Base-by-base conservation (phyloP, 2,113 vertebrate genomes). In the Poeciliopsis prolifica region DNA sequence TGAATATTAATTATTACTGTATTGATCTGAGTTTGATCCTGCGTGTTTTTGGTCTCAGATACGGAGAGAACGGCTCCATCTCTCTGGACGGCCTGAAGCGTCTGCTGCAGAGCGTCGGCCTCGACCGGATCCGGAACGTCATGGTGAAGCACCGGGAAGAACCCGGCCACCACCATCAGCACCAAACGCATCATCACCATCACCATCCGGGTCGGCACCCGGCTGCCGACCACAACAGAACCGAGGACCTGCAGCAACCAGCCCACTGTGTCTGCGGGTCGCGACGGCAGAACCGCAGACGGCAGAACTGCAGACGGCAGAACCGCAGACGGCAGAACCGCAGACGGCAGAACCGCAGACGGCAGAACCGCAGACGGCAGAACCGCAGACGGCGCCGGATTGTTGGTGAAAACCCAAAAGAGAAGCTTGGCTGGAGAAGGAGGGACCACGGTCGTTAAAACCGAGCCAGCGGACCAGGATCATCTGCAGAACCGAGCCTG, bases 11-110 rank as follows among this genome's bases (percentile, higher is more conserved):
- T 40, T 15, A 0, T 42, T 15, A 42, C 12, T 14, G 3, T 14
- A 42, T 42, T 42, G 40, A 40, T 24, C 14, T 1, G 48, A 5
- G 0, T 8, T 28, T 29, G 31, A 48, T n/a, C 29, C 7, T 1
- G n/a, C 3, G 11, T 65, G 51, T 75, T 71, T 51, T 2, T 33
- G 2, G 3, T 13, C 17, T 6, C 15, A 93, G 92, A 13, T 93
- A 93, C 0, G 92, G 92, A 31, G 95, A 99, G 71, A 99, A 99
- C 13, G 96, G 97, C 61, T 96, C 93, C 76, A 94, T 99, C 72
- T 96, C 96, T 0, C 66, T 98, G 74, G 93, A 94, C 37, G 98
- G 97, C 0, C 93, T 99, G 3, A 95, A 90, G 87, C 96, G 95
- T 33, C 92, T 99, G 29, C 84, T 99, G 2, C 92, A 93, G 62